Conservation (phyloP, 1,140 invertebrate species). For the Trachelipus rathkii region DNA sequence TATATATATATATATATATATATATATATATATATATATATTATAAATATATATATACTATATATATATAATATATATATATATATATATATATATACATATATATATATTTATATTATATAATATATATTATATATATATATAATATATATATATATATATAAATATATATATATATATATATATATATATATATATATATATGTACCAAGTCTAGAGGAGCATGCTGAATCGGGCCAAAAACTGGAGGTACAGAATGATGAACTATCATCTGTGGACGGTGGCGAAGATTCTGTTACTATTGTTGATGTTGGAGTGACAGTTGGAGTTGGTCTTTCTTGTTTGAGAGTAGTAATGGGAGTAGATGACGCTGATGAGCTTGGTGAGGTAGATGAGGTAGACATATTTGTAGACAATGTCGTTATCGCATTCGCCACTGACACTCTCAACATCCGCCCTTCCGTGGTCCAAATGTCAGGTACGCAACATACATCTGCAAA, state of each 20-base stretch:
- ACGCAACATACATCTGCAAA: slow-evolving; percentile 41
- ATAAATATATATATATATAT: neutral
- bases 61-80: no score
- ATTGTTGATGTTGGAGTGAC: slow-evolving; percentile 33
- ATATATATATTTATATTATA: no score
- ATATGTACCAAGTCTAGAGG: slow-evolving; percentile 38
- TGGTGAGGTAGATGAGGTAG: slow-evolving; percentile 12
- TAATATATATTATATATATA: no score
- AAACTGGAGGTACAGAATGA: slow-evolving; percentile 31
- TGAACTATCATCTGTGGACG: slow-evolving; percentile 23
- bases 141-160: neutral
- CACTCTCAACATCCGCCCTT: slow-evolving; percentile 37
- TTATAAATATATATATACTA: no score
- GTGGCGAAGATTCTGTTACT: slow-evolving; percentile 26
- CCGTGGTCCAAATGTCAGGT: slow-evolving; percentile 43
- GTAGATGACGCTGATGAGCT: neutral
- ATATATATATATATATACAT: no score
- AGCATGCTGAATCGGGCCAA: slow-evolving; percentile 43
- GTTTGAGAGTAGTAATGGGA: slow-evolving; percentile 30
- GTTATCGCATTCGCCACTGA: slow-evolving; percentile 19
- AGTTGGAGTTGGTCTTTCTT: slow-evolving; percentile 42
- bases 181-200: slow-evolving; percentile 12
- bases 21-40: no score
- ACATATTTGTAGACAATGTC: slow-evolving; percentile 10
- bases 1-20: no score